Evolutionary conservation across 2,888 invertebrate species (phyloP).

Genomic region (Metacarcinus magister): DNA sequence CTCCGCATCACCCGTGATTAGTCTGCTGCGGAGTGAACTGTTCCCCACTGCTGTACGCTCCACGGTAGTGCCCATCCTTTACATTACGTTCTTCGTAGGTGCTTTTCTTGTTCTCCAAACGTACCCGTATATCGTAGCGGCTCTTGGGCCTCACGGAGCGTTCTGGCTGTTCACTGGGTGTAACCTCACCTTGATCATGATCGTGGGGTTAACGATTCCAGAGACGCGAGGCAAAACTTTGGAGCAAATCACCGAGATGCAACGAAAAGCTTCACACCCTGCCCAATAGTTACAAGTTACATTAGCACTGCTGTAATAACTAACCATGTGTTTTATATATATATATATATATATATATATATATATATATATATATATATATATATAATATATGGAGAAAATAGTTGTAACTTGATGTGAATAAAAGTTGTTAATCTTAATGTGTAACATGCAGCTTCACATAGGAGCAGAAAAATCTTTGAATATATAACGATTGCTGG

Average conservation of each 20-base stretch:
- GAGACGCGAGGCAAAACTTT: constrained; percentile 73
- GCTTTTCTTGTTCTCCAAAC: constrained; percentile 62
- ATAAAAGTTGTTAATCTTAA: too few relatives aligned
- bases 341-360: background rate
- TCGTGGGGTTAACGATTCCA: constrained; percentile 52
- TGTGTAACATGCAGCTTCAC: too few relatives aligned
- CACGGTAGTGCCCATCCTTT: constrained; percentile 67
- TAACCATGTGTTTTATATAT: background rate
- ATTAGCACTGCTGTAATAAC: background rate
- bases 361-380: too few relatives aligned
- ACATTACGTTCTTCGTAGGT: constrained; percentile 67
- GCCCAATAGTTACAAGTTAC: background rate
- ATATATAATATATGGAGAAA: too few relatives aligned
- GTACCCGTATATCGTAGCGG: constrained; percentile 17
- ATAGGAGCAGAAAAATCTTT: too few relatives aligned
- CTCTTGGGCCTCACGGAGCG: constrained; percentile 63
- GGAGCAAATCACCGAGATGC: constrained; percentile 66
- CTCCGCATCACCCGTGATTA: constrained; percentile 34
- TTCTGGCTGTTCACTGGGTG: constrained; percentile 70
- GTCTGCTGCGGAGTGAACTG: constrained; percentile 72
- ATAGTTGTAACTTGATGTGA: too few relatives aligned
- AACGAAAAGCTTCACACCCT: background rate
- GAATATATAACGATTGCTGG: too few relatives aligned
- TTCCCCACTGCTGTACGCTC: constrained; percentile 74
- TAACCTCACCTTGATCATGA: constrained; percentile 29